Conservation (phyloP, 2,888 invertebrate species). For the Pollenia labialis region DNA sequence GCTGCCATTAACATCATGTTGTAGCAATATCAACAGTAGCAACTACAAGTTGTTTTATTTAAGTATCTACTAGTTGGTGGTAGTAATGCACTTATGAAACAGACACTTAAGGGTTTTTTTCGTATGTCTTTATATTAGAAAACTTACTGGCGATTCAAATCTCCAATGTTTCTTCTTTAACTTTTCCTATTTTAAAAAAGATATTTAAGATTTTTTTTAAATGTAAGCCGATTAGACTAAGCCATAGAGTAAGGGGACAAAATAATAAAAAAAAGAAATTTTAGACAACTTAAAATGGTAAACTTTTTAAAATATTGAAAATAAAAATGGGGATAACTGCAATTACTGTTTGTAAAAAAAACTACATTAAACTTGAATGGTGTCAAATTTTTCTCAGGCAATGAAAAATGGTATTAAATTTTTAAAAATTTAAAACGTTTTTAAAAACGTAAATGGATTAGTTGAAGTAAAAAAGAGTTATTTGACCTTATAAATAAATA, state of each 20-base stretch:
- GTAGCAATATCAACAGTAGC: background rate
- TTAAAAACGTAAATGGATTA: background rate
- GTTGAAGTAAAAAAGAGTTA: background rate
- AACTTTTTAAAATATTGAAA: constrained; percentile 33
- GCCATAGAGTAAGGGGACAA: constrained; percentile 13
- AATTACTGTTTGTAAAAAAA: background rate
- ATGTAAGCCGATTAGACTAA: constrained; percentile 55
- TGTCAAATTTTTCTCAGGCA: constrained; percentile 41
- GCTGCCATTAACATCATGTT: background rate
- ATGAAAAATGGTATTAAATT: constrained; percentile 39
- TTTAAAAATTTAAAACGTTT: background rate
- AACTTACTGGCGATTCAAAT: constrained; percentile 37
- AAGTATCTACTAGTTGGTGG: constrained; percentile 13
- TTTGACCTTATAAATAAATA: background rate
- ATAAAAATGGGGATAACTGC: background rate
- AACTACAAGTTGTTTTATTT: background rate
- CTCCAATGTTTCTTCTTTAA: constrained; percentile 48
- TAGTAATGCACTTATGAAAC: constrained; percentile 27
- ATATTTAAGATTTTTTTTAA: constrained; percentile 56
- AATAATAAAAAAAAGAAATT: constrained; percentile 13
- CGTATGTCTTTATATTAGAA: constrained; percentile 36
- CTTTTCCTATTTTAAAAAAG: background rate
- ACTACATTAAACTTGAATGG: constrained; percentile 13
- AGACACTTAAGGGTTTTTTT: constrained; percentile 60
- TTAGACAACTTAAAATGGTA: constrained; percentile 11